Evolutionary conservation across 2,113 vertebrate genomes (phyloP), one percentile per base, ranked within the genome.

Genomic region (Tragelaphus strepsiceros): DNA sequence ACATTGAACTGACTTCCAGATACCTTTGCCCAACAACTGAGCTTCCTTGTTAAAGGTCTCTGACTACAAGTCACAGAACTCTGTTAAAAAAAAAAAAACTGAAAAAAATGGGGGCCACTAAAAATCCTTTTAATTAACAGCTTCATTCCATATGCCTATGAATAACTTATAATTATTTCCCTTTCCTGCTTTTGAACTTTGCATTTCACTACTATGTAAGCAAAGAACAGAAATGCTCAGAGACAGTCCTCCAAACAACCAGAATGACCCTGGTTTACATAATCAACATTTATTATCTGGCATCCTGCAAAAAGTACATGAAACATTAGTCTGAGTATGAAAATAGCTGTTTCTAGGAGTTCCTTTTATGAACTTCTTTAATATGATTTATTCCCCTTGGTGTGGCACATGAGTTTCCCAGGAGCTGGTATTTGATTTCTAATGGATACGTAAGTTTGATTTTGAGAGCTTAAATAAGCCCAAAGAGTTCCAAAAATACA

Each of bases 401-500:
- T 61, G 53, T 84, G 51, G 71, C 88, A 92, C 32, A 78, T 8
- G 32, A 26, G 67, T 93, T 96, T 87, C 81, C 91, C 87, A 39
- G 35, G 74, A 97, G 83, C 78, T 86, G 80, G 58, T 88, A 93
- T 97, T 90, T 94, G 93, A 97, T 94, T 97, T 80, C 93, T 97
- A 96, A 97, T 97, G 82, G 95, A 92, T 95, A 97, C n/a, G n/a
- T 87, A 91, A 74, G 83, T 93, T 97, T 97, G 77, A 95, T 88
- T 96, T 88, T 58, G 77, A 96, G 83, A 93, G 80, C 96, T 97
- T 97, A 97, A 98, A 96, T 96, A 96, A 97, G 94, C 81, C 90
- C 59, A 92, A 84, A 97, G 95, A 97, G 74, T 91, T 97, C 94
- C 93, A 95, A 98, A 98, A 98, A 96, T 96, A 97, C 56, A 97